Evolutionary conservation across 37 sponge, comb jelly and placozoan species (phyloP), one percentile per base, ranked within the genome.

Genomic region (Dysidea cf. avara): DNA sequence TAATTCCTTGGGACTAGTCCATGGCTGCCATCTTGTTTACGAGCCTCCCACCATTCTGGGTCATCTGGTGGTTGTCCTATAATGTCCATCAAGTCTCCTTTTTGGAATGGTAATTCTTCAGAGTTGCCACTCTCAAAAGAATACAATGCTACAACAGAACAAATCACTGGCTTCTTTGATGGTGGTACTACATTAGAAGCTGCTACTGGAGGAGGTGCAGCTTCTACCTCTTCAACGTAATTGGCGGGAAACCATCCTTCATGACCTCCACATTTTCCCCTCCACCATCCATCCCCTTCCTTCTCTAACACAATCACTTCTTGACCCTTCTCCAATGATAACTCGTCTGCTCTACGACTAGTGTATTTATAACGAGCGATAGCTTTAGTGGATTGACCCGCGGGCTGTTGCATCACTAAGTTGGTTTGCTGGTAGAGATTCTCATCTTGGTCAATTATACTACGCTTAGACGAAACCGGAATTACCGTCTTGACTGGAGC

Each of bases 251-350:
- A 96, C 88, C 93, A 96, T 7, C 96, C 96, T 14, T 79, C 82
- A 28, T 47, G 34, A 26, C 77, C 74, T 0, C 81, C 88, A 39
- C 68, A 61, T 34, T 86, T 69, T 2, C 96, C 96, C 53, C 85
- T 78, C 96, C 96, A 96, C 96, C 96, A 96, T 1, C 96, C 96
- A 59, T 96, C 96, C 38, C 80, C 90, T 65, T 96, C 89, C 71
- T 96, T 91, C 74, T 91, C 96, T 61, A 91, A 61, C 29, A 96
- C 87, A 2, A 84, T 76, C 47, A 96, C 74, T 32, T 81, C 71
- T 30, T 96, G 92, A 6, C 92, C 96, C 72, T 91, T 96, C 58
- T 86, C 69, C 36, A 96, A 54, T 11, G 59, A 54, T 14, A 96
- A 70, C 59, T 96, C 96, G 68, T 96, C 96, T 25, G 85, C 89